Evolutionary conservation across 2,113 vertebrate genomes (phyloP), one percentile per base, ranked within the genome.

Genomic region (Epinephelus moara): DNA sequence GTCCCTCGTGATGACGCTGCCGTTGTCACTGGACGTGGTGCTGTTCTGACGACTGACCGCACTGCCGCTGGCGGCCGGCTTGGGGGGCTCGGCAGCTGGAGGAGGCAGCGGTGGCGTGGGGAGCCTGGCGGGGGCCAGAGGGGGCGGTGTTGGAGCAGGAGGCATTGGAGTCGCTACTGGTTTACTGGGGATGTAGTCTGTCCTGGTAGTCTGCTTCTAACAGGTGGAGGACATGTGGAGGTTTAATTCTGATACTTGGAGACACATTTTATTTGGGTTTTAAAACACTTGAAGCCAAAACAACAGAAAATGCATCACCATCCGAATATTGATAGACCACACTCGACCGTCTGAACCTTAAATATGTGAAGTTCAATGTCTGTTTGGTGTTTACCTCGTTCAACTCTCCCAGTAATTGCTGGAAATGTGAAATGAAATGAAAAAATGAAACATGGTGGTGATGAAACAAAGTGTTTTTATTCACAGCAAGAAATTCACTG

Each of bases 351-450:
- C 47, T 49, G 9, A 75, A 67, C 40, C n/a, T 49, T 21, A 47
- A 45, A 47, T 55, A n/a, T 55, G 53, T 45, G 42, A 45, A 45
- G 6, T 2, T 30, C 4, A 49, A 25, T 18, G 14, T 55, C 33
- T 19, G 30, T 55, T 18, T n/a, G 40, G 53, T 12, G n/a, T 85
- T 98, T 99, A 99, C 98, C 98, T 99, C 97, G 53, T 98, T 97
- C 63, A 99, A 95, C 92, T 99, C 98, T 78, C 98, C 97, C 89
- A 99, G 96, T 93, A 99, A 96, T 95, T 97, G 97, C 98, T 99
- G 94, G 94, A 85, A 91, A 88, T 40, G 71, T 93, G 91, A 92
- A 87, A 94, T 70, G 62, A 94, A 94, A 95, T 83, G 23, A 15
- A 89, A 23, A 30, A 70, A 15, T 75, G 42, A 64, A 66, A 86